Conservation (phyloP, 2,797 vertebrate genomes). For the Tympanoctomys barrerae region DNA sequence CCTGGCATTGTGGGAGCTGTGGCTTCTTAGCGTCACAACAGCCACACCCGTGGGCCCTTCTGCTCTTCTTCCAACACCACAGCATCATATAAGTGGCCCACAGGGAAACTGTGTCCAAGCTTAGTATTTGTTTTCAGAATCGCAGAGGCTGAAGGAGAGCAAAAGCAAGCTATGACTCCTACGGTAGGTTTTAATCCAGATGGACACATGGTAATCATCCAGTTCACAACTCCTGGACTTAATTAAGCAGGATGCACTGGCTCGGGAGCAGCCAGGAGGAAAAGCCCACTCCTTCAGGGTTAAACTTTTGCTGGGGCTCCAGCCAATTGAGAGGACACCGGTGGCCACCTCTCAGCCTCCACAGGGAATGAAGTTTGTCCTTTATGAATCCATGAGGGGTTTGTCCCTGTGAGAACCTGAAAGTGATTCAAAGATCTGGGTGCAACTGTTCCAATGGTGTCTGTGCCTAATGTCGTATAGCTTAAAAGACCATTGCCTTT, state of each 20-base stretch:
- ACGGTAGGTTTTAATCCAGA: not conserved
- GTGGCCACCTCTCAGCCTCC: not conserved
- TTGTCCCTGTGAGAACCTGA: not conserved
- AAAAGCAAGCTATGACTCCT: not conserved
- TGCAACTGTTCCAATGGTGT: not conserved
- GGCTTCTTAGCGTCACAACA: not conserved
- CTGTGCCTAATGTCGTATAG: not conserved
- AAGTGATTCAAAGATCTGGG: conserved; percentile 43
- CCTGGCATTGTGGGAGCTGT: not conserved
- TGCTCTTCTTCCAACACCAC: not conserved
- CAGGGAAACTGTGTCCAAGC: not conserved
- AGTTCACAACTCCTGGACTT: not conserved
- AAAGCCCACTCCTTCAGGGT: not conserved
- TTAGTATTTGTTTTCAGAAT: conserved; percentile 30
- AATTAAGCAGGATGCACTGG: not conserved
- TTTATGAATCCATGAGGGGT: conserved; percentile 50
- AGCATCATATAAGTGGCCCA: not conserved
- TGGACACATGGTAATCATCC: not conserved
- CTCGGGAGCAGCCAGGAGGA: not conserved
- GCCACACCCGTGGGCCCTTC: not conserved
- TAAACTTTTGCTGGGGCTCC: not conserved
- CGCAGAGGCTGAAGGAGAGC: not conserved
- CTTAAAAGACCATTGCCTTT: conserved; percentile 29
- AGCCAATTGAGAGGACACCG: not conserved
- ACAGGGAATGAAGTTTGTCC: not conserved